Evolutionary conservation across 2,113 vertebrate genomes (phyloP), one percentile per base, ranked within the genome.

Genomic region (Syngnathus typhle): DNA sequence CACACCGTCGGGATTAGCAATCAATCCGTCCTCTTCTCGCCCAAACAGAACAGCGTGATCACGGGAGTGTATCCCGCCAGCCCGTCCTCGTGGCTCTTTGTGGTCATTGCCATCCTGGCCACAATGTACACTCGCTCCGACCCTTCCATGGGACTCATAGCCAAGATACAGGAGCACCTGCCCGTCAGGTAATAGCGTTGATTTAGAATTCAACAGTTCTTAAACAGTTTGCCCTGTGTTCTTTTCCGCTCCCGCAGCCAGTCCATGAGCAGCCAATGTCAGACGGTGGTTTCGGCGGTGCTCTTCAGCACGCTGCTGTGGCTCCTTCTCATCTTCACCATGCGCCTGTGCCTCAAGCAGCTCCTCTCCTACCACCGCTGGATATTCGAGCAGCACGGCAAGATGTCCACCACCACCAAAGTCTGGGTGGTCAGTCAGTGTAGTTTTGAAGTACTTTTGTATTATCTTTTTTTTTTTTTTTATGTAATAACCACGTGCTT

Each of bases 81-180:
- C 70, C 93, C 93, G 0, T 93, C 93, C 75, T 96, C 94, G 65
- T 96, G 94, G 94, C 88, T 96, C 1, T 95, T 96, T 77, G 94
- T 96, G 71, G 93, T 94, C 64, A 89, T 93, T 11, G 92, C 94
- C 0, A 94, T 96, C 71, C 88, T 96, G 84, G 92, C 93, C 10
- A 93, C 94, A 19, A 93, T 94, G 85, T 94, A 93, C 83, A 93
- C 93, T 1, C 94, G 94, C 69, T 91, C 95, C 0, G 95, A 96
- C 66, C 95, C 95, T n/a, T 96, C 95, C 71, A 93, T 96, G 88
- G 95, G 95, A 49, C 90, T 96, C 70, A 95, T 94, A 73, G 93
- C 91, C 70, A 95, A 94, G 85, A 95, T 96, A 74, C 93, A 95
- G 82, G 94, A 95, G 78, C 85, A 93, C 72, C 91, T 96, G 37